Conservation (phyloP, 2,888 invertebrate genomes). For the Nowickia ferox region DNA sequence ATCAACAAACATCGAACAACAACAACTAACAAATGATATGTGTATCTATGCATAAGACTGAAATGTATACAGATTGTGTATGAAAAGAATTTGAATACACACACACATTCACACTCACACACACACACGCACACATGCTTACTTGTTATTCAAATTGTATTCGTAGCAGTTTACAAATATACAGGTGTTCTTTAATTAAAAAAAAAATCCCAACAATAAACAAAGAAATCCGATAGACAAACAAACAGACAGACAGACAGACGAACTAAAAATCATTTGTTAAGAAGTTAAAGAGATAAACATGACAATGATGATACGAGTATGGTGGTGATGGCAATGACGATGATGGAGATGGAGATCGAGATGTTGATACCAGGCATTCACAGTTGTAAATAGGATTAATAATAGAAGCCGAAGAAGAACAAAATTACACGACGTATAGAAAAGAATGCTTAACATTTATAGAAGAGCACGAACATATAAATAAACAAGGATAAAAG, state of each 20-base stretch:
- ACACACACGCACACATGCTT: background rate
- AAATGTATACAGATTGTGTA: background rate
- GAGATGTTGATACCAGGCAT: background rate
- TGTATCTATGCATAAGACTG: conserved; percentile 6
- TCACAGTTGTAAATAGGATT: background rate
- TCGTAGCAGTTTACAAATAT: conserved; percentile 15
- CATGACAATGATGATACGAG: background rate
- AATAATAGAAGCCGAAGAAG: conserved; percentile 2
- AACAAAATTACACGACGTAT: background rate
- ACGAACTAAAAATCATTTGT: conserved; percentile 38
- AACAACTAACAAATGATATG: conserved; percentile 7
- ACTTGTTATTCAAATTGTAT: background rate
- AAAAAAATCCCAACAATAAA: background rate
- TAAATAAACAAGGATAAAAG: conserved; percentile 30
- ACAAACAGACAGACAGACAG: background rate
- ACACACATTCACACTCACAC: background rate
- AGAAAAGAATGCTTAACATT: conserved; percentile 10
- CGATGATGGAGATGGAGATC: background rate
- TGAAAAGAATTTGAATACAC: background rate
- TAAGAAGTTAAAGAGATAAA: conserved; percentile 43
- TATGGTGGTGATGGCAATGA: background rate
- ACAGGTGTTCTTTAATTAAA: conserved; percentile 3
- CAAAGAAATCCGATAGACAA: background rate
- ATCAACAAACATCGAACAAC: conserved; percentile 8
- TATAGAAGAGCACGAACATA: background rate